phyloP scores from a whole-genome alignment of 2,888 invertebrate species.

The Dryadula phaetusa region DNA sequence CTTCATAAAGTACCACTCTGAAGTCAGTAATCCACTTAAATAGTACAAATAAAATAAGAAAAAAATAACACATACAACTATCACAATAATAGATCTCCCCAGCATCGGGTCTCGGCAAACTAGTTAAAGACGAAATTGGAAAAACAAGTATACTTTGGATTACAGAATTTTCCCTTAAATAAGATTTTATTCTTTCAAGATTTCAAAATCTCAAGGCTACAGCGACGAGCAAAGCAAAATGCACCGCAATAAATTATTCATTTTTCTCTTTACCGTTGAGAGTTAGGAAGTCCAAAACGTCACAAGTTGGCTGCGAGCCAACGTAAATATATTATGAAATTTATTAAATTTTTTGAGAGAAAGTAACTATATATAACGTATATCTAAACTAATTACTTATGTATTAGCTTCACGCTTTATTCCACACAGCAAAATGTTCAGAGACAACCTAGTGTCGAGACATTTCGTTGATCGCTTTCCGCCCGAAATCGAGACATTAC shows the following conservation, averaged over 20 bases:
- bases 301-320: conserved; percentile 25
- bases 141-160: conserved; percentile 17
- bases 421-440: too few species aligned
- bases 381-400: too few species aligned
- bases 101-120: not conserved
- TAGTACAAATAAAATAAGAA: too few species aligned
- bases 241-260: conserved; percentile 40
- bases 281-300: conserved; percentile 32
- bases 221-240: conserved; percentile 29
- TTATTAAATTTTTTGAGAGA: not conserved
- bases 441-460: too few species aligned
- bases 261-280: conserved; percentile 33
- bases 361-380: too few species aligned
- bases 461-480: too few species aligned
- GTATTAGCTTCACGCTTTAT: too few species aligned
- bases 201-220: conserved; percentile 22
- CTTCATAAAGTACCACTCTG: too few species aligned
- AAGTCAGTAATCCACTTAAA: too few species aligned
- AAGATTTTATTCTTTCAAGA: conserved; percentile 34
- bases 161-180: conserved; percentile 30
- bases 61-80: not conserved
- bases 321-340: conserved; percentile 16
- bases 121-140: conserved; percentile 16
- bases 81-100: not conserved
- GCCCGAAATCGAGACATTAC: too few species aligned